These are phyloP conservation scores for Eristalis intricaria DNA, from an alignment of 2,888 invertebrate species.

Conservation along the genomic window DNA sequence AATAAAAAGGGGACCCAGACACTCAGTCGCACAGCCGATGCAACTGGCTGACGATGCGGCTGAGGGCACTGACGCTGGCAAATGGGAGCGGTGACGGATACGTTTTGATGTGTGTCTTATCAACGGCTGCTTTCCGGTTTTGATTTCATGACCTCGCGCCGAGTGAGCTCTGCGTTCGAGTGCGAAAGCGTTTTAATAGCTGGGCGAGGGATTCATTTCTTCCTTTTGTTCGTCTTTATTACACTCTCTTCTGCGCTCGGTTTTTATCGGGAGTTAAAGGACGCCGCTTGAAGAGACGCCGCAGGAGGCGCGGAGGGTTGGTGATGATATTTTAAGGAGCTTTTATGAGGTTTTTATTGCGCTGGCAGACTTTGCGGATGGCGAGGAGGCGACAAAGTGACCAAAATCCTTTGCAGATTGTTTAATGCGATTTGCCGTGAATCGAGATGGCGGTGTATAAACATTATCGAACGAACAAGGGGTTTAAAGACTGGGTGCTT, in stretches of 20 bases:
- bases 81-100: conserved; percentile 21
- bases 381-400: neutral
- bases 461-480: neutral
- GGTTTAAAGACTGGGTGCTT: neutral
- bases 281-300: neutral
- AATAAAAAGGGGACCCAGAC: conserved; percentile 39
- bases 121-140: conserved; percentile 55
- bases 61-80: neutral
- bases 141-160: conserved; percentile 47
- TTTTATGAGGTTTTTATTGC: neutral
- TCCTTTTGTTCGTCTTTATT: neutral
- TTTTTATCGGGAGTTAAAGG: neutral
- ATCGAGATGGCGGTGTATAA: too few species aligned
- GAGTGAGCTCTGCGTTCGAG: conserved; percentile 36
- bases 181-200: conserved; percentile 12
- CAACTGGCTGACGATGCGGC: neutral
- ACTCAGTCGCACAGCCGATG: conserved; percentile 17
- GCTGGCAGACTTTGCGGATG: neutral
- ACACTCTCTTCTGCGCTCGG: neutral
- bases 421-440: too few species aligned
- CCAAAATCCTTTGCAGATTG: neutral
- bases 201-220: neutral
- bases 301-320: neutral
- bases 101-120: conserved; percentile 46
- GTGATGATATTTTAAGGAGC: neutral